Evolutionary conservation across 2,888 invertebrate genomes (phyloP).

Genomic region (Subacronicta megacephala): DNA sequence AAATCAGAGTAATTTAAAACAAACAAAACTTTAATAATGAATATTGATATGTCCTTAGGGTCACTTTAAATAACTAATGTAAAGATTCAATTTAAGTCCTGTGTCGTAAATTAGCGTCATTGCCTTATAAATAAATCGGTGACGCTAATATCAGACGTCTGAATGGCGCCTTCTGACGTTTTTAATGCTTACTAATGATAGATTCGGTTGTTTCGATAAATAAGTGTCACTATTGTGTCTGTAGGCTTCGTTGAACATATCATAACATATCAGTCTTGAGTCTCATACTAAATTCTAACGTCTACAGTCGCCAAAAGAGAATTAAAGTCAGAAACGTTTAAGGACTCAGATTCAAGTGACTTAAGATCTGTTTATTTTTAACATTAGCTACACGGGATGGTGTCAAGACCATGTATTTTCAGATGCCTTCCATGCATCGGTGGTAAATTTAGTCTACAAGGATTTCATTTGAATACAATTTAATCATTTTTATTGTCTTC

Average conservation of each 20-base stretch:
- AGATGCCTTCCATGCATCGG: background rate
- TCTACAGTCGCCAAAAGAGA: conserved; percentile 4
- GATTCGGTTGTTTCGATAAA: conserved; percentile 49
- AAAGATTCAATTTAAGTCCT: conserved; percentile 48
- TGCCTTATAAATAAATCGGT: conserved; percentile 44
- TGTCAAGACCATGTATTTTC: background rate
- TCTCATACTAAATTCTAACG: conserved; percentile 20
- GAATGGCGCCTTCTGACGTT: conserved; percentile 43
- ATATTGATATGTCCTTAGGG: conserved; percentile 48
- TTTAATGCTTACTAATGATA: conserved; percentile 46
- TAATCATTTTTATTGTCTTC: background rate
- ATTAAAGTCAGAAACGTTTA: background rate
- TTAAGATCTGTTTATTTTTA: too few relatives aligned
- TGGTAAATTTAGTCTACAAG: background rate
- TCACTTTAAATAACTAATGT: conserved; percentile 29
- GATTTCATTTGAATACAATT: background rate
- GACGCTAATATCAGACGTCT: conserved; percentile 26
- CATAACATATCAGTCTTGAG: conserved; percentile 7
- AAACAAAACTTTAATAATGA: conserved; percentile 23
- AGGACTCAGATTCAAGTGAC: background rate
- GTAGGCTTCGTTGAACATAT: conserved; percentile 26
- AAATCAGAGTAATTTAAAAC: too few relatives aligned
- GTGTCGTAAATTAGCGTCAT: conserved; percentile 60
- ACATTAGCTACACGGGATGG: too few relatives aligned
- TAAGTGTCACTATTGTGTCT: conserved; percentile 46